Base-by-base conservation (phyloP, 2,113 vertebrate species). In the Sakesphorus luctuosus region DNA sequence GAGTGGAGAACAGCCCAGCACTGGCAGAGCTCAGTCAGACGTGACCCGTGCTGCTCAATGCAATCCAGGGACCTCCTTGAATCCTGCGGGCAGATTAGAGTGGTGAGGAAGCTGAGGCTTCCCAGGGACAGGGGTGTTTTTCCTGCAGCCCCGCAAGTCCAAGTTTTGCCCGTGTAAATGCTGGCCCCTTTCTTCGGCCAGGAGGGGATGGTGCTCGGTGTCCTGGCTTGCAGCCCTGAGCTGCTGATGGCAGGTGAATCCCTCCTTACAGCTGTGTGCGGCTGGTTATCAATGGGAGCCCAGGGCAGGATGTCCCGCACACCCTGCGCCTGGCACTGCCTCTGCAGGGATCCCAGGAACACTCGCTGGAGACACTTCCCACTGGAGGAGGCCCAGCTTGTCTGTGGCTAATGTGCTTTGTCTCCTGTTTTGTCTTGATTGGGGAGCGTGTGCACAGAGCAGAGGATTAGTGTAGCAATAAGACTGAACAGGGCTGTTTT, bases 261-360 rank as follows among this genome's bases (percentile, higher is more conserved):
- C 40, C 38, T 26, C 23, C 13, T 5, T 10, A 23, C 0, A 6
- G 31, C 36, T 46, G 33, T 11, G 52, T 10, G 68, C 2, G 1
- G 0, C 3, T 4, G 19, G 18, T n/a, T 11, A 7, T 8, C 5
- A 9, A 21, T 8, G 29, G 14, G 43, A 24, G 36, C 61, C 0
- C 4, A 46, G 52, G 52, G 6, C 58, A 18, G 12, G 28, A 3
- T 56, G 14, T 11, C 47, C 44, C 7, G 5, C 65, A 18, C 3
- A 24, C 25, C 26, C 28, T 11, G 36, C 0, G 0, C 65, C 26
- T 52, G 53, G 12, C 15, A 38, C 49, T 0, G 1, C 7, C 26
- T 69, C 14, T 14, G 2, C 11, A 24, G 26, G 9, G 17, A 28
- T 33, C 28, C 56, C 4, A 6, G 20, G 36, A 23, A 11, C 23